Base-by-base conservation (phyloP, 2,113 vertebrate genomes). In the Eretmodus cyanostictus region DNA sequence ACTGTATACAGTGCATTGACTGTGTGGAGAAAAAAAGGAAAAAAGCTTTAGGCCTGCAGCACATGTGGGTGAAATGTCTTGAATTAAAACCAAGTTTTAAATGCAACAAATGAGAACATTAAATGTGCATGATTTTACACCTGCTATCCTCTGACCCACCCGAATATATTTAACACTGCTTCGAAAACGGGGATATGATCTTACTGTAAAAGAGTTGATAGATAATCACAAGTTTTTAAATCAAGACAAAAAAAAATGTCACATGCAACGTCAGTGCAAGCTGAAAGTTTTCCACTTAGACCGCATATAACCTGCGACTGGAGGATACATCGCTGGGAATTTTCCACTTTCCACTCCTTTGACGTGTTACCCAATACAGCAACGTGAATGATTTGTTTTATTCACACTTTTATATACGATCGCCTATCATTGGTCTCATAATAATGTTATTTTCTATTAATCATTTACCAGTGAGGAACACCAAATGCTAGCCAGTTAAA, bases 321-420 rank as follows among this genome's bases (percentile, higher is more conserved):
- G 22, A 19, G 9, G 24, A 76, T 29, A 17, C 9, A 19, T 49
- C 9, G 1, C 42, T 29, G 71, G 71, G 16, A 47, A 19, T 49
- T 76, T 78, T 78, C 24, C 71, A 76, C 9, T 49, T 38, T 66
- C 34, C 34, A 38, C 61, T 66, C 19, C 17, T 66, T 66, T 38
- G 31, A 36, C 17, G 3, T 36, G 19, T 36, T 66, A 66, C 10
- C 10, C 19, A n/a, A 66, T 2, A 66, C 22, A 8, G 2, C 71
- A 78, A 49, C 11, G 16, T 49, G 1, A 49, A 49, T 8, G 16
- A 78, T 49, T 12, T 78, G 27, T 73, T 10, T 73, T 45, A 24
- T 2, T 0, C 40, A 27, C 3, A 16, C 16, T 49, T 49, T 78
- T 49, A 78, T 0, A 49, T 1, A 78, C 1, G 0, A 49, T n/a